Conservation (phyloP, 2,113 vertebrate species). For the Gymnorhina tibicen region DNA sequence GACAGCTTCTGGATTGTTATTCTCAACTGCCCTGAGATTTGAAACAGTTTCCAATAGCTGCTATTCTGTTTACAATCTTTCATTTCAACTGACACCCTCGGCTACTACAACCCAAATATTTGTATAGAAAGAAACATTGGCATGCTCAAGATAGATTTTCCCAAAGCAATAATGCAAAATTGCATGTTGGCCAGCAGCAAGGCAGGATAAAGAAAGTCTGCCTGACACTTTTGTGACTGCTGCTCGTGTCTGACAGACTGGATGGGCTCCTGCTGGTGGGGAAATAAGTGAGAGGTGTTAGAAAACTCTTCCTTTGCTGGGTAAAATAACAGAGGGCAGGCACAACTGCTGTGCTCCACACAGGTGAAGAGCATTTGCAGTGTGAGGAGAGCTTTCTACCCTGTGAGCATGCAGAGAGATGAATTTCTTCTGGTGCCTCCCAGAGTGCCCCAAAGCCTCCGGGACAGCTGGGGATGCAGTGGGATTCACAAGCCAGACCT, state of each 20-base stretch:
- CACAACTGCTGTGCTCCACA: not conserved
- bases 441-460: not conserved
- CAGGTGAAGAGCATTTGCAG: rapidly evolving
- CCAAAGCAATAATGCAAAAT: not conserved
- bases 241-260: not conserved
- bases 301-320: not conserved
- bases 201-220: not conserved
- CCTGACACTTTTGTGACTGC: not conserved
- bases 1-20: not conserved
- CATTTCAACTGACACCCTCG: not conserved
- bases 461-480: not conserved
- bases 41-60: not conserved
- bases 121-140: not conserved
- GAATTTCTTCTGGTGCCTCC: not conserved
- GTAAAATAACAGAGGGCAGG: not conserved
- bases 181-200: not conserved
- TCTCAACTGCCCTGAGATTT: not conserved
- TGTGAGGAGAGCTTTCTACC: not conserved
- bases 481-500: not conserved
- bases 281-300: not conserved
- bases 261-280: not conserved
- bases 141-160: not conserved
- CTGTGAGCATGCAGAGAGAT: rapidly evolving
- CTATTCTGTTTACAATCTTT: not conserved
- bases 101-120: not conserved